phyloP scores from a whole-genome alignment of 2,888 invertebrate species.

The Drosophila nr. fundita region DNA sequence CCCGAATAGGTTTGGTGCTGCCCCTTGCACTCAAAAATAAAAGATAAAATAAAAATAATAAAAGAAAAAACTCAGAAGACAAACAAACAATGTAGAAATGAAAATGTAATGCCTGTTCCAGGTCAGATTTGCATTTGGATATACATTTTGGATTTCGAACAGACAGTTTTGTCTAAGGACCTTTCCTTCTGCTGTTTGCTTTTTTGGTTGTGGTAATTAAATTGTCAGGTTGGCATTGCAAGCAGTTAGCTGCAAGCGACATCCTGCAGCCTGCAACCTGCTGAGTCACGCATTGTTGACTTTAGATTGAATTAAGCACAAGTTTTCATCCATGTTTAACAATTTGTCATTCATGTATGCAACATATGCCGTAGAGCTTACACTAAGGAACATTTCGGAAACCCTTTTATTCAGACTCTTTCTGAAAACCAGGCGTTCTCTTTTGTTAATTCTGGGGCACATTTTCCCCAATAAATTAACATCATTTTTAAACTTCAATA shows the following conservation, averaged over 20 bases:
- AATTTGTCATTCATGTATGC: conserved; percentile 30
- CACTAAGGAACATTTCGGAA: neutral
- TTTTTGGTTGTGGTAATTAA: conserved; percentile 66
- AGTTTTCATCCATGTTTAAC: conserved; percentile 32
- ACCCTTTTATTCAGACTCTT: neutral
- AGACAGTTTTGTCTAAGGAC: conserved; percentile 46
- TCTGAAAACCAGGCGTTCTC: neutral
- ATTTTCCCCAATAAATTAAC: neutral
- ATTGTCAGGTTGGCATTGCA: conserved; percentile 62
- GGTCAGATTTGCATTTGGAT: conserved; percentile 23
- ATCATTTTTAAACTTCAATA: neutral
- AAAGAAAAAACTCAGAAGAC: conserved; percentile 28
- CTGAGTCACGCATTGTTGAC: conserved; percentile 68
- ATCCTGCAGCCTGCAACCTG: conserved; percentile 26
- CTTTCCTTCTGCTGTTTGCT: conserved; percentile 21
- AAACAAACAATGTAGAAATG: conserved; percentile 40
- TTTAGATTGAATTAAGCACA: conserved; percentile 62
- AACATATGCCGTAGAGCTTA: conserved; percentile 25
- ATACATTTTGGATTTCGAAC: conserved; percentile 28
- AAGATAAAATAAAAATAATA: neutral
- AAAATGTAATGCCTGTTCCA: conserved; percentile 65
- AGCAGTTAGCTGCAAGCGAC: conserved; percentile 6
- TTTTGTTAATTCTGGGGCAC: neutral
- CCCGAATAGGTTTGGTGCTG: conserved; percentile 57
- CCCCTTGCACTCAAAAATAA: neutral